These are phyloP conservation scores for Solea senegalensis DNA, from an alignment of 2,113 vertebrate genomes.

Conservation along the genomic window DNA sequence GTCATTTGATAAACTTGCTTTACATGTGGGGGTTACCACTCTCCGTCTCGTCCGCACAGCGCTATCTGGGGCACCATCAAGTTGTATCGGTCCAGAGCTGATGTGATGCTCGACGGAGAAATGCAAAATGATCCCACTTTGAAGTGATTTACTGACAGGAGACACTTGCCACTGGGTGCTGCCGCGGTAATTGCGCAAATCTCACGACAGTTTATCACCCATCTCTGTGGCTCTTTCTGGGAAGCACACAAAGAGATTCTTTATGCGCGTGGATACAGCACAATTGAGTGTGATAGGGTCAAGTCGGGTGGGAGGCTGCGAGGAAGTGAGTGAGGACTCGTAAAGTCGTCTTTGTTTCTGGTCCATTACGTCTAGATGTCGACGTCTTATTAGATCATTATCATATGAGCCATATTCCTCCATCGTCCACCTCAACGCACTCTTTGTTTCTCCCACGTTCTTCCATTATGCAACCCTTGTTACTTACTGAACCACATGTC, in stretches of 20 bases:
- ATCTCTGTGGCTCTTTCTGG: conserved; percentile 27
- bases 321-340: conserved; percentile 13
- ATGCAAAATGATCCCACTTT: conserved; percentile 56
- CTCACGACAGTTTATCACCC: conserved; percentile 61
- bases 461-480: conserved; percentile 28
- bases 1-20: conserved; percentile 62
- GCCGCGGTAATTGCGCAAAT: conserved; percentile 58
- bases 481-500: conserved; percentile 12
- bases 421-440: conserved; percentile 5
- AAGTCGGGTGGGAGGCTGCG: conserved; percentile 28
- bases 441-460: conserved; percentile 33
- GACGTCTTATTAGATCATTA: conserved; percentile 64
- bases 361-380: conserved; percentile 39
- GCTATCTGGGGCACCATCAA: conserved; percentile 61
- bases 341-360: conserved; percentile 61
- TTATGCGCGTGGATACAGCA: conserved; percentile 29
- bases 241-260: conserved; percentile 48
- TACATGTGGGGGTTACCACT: conserved; percentile 33
- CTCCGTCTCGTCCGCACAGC: conserved; percentile 25
- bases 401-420: conserved; percentile 21
- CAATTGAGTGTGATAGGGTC: conserved; percentile 9
- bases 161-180: conserved; percentile 36
- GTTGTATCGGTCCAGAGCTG: conserved; percentile 44
- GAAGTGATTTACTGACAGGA: conserved; percentile 62
- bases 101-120: conserved; percentile 51